phyloP scores from a whole-genome alignment of 2,888 invertebrate species.

The Dichetophora obliterata region DNA sequence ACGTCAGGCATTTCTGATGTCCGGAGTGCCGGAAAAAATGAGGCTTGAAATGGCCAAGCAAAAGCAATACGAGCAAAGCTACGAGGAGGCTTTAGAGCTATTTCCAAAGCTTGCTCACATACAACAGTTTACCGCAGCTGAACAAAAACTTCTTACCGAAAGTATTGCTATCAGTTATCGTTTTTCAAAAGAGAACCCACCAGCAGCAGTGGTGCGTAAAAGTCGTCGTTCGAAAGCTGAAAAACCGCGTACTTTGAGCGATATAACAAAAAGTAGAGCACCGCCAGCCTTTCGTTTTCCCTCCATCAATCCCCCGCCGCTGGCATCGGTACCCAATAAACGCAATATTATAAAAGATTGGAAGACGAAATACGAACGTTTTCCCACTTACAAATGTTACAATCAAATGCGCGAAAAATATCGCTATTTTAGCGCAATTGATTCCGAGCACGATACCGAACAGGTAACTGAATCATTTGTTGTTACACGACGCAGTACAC shows the following conservation, averaged over 20 bases:
- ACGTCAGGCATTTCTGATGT: slow-evolving; percentile 78
- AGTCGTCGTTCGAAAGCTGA: slow-evolving; percentile 15
- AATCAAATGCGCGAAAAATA: slow-evolving; percentile 74
- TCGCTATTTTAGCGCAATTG: slow-evolving; percentile 66
- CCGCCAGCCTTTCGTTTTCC: slow-evolving; percentile 40
- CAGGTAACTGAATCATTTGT: slow-evolving; percentile 67
- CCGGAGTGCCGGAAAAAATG: slow-evolving; percentile 78
- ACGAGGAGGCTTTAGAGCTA: slow-evolving; percentile 66
- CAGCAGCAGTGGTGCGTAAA: slow-evolving; percentile 33
- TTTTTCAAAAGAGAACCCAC: slow-evolving; percentile 24
- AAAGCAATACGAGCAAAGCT: slow-evolving; percentile 67
- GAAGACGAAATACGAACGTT: slow-evolving; percentile 74
- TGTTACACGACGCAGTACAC: slow-evolving; percentile 62
- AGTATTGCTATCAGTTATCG: slow-evolving; percentile 34
- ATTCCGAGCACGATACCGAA: slow-evolving; percentile 68
- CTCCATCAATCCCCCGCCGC: slow-evolving; percentile 25
- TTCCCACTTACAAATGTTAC: slow-evolving; percentile 78
- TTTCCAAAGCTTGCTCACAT: slow-evolving; percentile 79
- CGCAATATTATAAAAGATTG: slow-evolving; percentile 71
- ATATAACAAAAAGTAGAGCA: slow-evolving; percentile 47
- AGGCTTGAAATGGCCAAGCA: slow-evolving; percentile 73
- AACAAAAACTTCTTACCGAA: slow-evolving; percentile 36
- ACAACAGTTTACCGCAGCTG: slow-evolving; percentile 70
- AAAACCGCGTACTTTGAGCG: slow-evolving; percentile 41
- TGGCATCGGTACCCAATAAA: slow-evolving; percentile 61